Evolutionary conservation across 1,140 invertebrate genomes (phyloP).

Genomic region (Diabrotica virgifera): DNA sequence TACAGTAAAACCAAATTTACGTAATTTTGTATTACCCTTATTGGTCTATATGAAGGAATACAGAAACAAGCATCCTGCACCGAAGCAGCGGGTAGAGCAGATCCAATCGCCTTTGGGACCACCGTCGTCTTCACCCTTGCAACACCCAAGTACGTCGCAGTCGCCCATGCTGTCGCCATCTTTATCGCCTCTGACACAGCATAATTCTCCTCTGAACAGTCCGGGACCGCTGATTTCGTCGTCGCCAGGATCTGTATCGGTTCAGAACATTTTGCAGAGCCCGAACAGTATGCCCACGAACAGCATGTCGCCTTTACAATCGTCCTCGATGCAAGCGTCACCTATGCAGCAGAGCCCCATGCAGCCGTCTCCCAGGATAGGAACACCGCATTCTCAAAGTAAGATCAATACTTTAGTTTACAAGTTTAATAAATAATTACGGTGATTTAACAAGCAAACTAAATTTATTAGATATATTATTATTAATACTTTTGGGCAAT

Average conservation of each 20-base stretch:
- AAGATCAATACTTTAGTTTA: slow-evolving; percentile 35
- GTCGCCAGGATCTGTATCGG: slow-evolving; percentile 56
- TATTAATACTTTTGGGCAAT: no score
- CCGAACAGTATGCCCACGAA: slow-evolving; percentile 49
- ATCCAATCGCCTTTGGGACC: slow-evolving; percentile 43
- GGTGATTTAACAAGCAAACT: no score
- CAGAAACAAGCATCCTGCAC: slow-evolving; percentile 60
- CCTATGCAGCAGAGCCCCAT: slow-evolving; percentile 48
- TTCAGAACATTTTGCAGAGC: slow-evolving; percentile 54
- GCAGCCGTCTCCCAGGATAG: slow-evolving; percentile 58
- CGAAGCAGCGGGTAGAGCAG: slow-evolving; percentile 39
- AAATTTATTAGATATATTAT: no score
- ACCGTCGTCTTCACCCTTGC: slow-evolving; percentile 46
- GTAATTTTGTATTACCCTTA: slow-evolving; percentile 42
- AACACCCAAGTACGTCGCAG: slow-evolving; percentile 52
- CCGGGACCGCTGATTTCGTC: slow-evolving; percentile 57
- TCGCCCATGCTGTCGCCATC: slow-evolving; percentile 59
- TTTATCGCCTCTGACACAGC: slow-evolving; percentile 49
- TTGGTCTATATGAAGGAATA: slow-evolving; percentile 58
- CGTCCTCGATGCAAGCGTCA: slow-evolving; percentile 56
- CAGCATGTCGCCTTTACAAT: slow-evolving; percentile 57
- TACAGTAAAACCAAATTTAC: slow-evolving; percentile 30
- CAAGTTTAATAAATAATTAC: not conserved
- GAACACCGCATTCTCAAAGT: slow-evolving; percentile 61
- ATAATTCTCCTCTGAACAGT: slow-evolving; percentile 62